Base-by-base conservation (phyloP, 2,888 invertebrate species). In the Lithophane leautieri region DNA sequence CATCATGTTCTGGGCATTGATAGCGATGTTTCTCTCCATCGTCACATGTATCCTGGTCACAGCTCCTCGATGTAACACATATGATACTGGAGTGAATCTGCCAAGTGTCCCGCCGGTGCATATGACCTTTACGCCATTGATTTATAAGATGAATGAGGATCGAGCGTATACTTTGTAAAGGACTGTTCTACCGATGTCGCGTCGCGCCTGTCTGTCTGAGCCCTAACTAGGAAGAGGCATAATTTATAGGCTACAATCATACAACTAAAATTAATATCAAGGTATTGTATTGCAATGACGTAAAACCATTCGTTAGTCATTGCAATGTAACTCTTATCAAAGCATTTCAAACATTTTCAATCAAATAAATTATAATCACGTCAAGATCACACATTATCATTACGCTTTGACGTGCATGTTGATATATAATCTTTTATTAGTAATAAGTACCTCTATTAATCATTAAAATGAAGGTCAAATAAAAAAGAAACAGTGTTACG, bases 1-100 rank as follows among this genome's bases (percentile, higher is more conserved):
- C 81, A 86, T 95, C 52, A 91, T 96, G 86, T 97, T 97, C 92
- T 97, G 97, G 96, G 91, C 95, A 0, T 87, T 94, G 52, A 91
- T 97, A 81, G 91, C 94, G 2, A 91, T 96, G 89, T 94, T 96
- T 86, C 93, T 97, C 1, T 90, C 95, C 6, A 91, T 95, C 63
- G 93, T 97, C 42, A 94, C 95, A 7, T 91, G 93, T 54, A 90
- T 97, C 58, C 90, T 96, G 28, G 75, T 93, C 19, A 89, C 88
- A 0, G 82, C 90, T 11, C 87, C 91, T 4, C 78, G 81, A 2
- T 94, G 86, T 42, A 82, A 74, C 56, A 34, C 71, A 1, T 72
- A 61, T 4, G 89, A 89, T 7, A 82, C 52, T 1, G 85, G 83
- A 7, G n/a, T 78, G 0, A 68, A 61, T 0, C 50, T 87, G n/a